phyloP scores from a whole-genome alignment of 1,140 invertebrate genomes.

The Drosophila truncata region DNA sequence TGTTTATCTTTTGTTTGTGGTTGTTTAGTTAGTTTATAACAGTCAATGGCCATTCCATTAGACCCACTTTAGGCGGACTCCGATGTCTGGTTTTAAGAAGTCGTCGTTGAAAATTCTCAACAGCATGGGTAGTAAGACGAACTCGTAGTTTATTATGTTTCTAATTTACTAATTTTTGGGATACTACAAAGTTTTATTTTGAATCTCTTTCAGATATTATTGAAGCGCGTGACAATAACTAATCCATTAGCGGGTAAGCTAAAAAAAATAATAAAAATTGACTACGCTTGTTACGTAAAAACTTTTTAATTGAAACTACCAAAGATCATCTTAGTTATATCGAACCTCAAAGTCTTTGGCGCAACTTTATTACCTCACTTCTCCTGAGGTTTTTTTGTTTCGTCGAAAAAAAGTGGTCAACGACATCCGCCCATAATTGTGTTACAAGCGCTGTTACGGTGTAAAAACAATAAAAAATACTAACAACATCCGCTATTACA shows the following conservation, averaged over 20 bases:
- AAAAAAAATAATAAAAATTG: neutral
- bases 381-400: slow-evolving; percentile 14
- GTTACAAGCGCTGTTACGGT: slow-evolving; percentile 24
- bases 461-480: slow-evolving; percentile 13
- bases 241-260: slow-evolving; percentile 51
- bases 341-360: slow-evolving; percentile 6
- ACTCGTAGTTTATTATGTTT: neutral
- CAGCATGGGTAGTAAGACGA: neutral
- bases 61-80: slow-evolving; percentile 24
- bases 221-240: slow-evolving; percentile 59
- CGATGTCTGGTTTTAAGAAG: neutral
- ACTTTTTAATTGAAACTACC: neutral
- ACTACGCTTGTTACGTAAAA: slow-evolving; percentile 16
- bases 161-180: neutral
- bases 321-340: neutral
- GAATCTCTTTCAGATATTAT: slow-evolving; percentile 43
- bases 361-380: slow-evolving; percentile 34
- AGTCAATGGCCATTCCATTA: slow-evolving; percentile 42
- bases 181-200: neutral
- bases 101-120: neutral
- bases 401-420: slow-evolving; percentile 56
- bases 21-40: slow-evolving; percentile 11
- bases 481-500: slow-evolving; percentile 14
- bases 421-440: slow-evolving; percentile 59
- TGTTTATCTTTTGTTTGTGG: slow-evolving; percentile 35